Percentiles rank a stretch among this genome's conserved stretches.
Conservation (phyloP, 2,888 invertebrate species). For the Pemphredon lugubris region DNA sequence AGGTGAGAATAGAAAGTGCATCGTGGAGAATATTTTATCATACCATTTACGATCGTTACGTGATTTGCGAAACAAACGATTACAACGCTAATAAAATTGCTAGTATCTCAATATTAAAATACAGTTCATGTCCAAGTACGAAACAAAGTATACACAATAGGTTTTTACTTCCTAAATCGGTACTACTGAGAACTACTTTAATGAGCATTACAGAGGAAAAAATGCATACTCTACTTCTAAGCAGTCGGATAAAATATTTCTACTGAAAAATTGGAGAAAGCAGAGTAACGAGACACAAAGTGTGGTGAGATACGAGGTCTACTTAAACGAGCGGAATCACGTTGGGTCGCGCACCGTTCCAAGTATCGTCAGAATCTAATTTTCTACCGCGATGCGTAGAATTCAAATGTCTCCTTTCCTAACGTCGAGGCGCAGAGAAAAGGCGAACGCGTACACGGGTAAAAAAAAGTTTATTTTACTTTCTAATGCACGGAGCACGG, state of each 20-base stretch:
- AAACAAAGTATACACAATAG: no score
- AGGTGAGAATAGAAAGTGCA: neutral
- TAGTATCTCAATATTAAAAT: no score
- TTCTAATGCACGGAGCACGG: constrained; percentile 22
- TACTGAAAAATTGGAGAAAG: neutral
- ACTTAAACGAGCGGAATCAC: constrained; percentile 4
- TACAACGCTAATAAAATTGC: no score
- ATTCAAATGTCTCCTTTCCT: constrained; percentile 13
- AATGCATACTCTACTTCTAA: constrained; percentile 5
- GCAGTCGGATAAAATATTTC: neutral
- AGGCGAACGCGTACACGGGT: constrained; percentile 13
- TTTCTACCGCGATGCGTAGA: constrained; percentile 6
- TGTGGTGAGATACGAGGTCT: neutral
- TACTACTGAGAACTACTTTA: neutral
- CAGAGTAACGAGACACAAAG: neutral
- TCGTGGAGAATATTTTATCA: no score
- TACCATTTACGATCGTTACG: no score
- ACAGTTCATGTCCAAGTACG: no score
- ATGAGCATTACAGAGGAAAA: neutral
- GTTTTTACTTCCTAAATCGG: no score
- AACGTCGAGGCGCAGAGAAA: constrained; percentile 1
- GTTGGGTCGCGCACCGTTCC: neutral
- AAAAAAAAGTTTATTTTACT: constrained; percentile 32
- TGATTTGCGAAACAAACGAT: no score
- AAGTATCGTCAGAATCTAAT: constrained; percentile 6